Percentiles rank a stretch among this genome's conserved stretches.
These are phyloP conservation scores for Theropithecus gelada DNA, from an alignment of 2,113 vertebrate species.

Conservation along the genomic window DNA sequence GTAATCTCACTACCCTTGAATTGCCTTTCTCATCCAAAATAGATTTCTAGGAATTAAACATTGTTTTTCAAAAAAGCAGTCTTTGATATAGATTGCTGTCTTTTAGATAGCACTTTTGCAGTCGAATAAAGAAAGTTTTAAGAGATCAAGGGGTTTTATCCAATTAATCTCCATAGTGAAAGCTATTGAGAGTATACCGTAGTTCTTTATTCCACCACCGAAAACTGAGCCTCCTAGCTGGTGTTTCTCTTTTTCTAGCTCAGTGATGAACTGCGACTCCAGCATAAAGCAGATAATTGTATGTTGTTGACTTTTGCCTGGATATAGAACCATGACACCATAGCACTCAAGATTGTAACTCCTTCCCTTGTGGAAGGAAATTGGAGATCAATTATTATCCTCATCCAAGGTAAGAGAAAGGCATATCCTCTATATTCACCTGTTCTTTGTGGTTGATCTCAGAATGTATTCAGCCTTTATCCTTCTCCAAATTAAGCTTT, in stretches of 20 bases:
- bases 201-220: constrained; percentile 47
- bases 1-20: background rate
- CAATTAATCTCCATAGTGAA: background rate
- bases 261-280: constrained; percentile 45
- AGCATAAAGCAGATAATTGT: constrained; percentile 8
- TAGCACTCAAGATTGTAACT: constrained; percentile 60
- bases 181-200: background rate
- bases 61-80: background rate
- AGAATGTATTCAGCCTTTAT: constrained; percentile 73
- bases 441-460: constrained; percentile 68
- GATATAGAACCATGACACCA: constrained; percentile 45
- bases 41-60: background rate
- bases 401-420: constrained; percentile 61
- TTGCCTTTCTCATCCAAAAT: background rate
- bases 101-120: background rate
- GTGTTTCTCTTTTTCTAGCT: constrained; percentile 54
- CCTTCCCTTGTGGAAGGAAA: constrained; percentile 75
- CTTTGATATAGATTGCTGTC: background rate
- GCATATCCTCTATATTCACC: constrained; percentile 70
- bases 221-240: constrained; percentile 72
- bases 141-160: background rate
- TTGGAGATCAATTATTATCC: constrained; percentile 77
- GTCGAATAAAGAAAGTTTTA: background rate
- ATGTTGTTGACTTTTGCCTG: constrained; percentile 53
- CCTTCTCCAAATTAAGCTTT: constrained; percentile 74